phyloP scores from a whole-genome alignment of 1,140 invertebrate genomes.

The Drosophila kanapiae region DNA sequence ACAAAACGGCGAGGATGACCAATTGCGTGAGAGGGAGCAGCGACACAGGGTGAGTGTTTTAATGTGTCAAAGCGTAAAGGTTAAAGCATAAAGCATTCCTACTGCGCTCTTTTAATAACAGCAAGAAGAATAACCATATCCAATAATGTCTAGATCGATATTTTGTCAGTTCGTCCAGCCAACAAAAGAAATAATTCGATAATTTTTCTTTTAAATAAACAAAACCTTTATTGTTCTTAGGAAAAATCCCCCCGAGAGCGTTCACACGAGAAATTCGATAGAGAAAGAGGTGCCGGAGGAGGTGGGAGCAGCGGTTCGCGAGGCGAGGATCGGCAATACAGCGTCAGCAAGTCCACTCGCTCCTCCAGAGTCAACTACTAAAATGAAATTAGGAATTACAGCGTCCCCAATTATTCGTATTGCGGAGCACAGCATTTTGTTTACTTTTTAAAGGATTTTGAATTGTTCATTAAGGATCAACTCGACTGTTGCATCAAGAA shows the following conservation, averaged over 20 bases:
- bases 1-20: slow-evolving; percentile 83
- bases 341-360: slow-evolving; percentile 70
- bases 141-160: no score
- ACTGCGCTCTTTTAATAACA: no score
- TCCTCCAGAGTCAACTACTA: slow-evolving; percentile 76
- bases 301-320: slow-evolving; percentile 52
- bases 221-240: slow-evolving; percentile 26
- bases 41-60: slow-evolving; percentile 73
- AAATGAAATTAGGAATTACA: slow-evolving; percentile 12
- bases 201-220: neutral
- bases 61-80: neutral
- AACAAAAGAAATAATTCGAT: no score
- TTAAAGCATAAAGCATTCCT: no score
- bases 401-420: slow-evolving; percentile 13
- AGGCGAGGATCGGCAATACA: slow-evolving; percentile 77
- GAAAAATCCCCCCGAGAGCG: slow-evolving; percentile 81
- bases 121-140: no score
- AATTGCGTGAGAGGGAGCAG: slow-evolving; percentile 72
- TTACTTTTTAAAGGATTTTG: slow-evolving; percentile 45
- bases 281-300: slow-evolving; percentile 49
- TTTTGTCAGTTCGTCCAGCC: no score
- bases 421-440: slow-evolving; percentile 59
- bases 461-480: slow-evolving; percentile 14
- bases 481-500: slow-evolving; percentile 25
- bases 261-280: slow-evolving; percentile 81